Conservation (phyloP, 2,797 vertebrate genomes). For the Aulostomus chinensis region DNA sequence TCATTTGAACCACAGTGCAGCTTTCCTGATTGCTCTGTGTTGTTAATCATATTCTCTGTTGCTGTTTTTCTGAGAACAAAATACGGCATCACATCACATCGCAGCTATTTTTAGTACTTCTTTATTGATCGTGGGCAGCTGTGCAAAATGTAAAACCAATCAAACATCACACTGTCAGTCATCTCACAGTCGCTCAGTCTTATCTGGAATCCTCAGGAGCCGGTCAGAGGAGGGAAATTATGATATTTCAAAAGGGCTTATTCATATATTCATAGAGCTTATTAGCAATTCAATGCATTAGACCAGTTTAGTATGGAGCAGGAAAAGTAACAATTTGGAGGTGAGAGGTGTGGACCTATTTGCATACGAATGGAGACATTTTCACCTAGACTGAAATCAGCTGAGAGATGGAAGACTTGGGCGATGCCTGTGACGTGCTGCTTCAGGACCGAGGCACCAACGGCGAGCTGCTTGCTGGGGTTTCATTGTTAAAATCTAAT, state of each 20-base stretch:
- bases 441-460: neutral
- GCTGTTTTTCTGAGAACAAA: neutral
- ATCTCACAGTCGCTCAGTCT: conserved; percentile 17
- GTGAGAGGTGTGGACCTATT: conserved; percentile 44
- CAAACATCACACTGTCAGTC: conserved; percentile 39
- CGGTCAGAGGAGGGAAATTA: conserved; percentile 41
- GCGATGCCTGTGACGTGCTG: neutral
- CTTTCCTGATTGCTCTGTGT: neutral
- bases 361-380: conserved; percentile 65
- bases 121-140: conserved; percentile 6
- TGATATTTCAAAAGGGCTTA: conserved; percentile 59
- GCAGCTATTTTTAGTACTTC: conserved; percentile 10
- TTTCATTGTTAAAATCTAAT: conserved; percentile 52
- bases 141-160: conserved; percentile 14
- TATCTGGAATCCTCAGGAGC: conserved; percentile 44
- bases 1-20: neutral
- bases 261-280: conserved; percentile 71
- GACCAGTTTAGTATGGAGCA: conserved; percentile 30
- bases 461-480: conserved; percentile 16
- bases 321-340: conserved; percentile 42
- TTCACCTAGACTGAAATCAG: conserved; percentile 38
- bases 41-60: neutral
- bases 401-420: conserved; percentile 30
- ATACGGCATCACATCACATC: too few species aligned
- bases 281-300: conserved; percentile 63